A percentile compares a stretch with the other conserved stretches of the same genome.
These are phyloP conservation scores for Okamejei kenojei DNA, from an alignment of 2,797 vertebrate species.

Conservation along the genomic window DNA sequence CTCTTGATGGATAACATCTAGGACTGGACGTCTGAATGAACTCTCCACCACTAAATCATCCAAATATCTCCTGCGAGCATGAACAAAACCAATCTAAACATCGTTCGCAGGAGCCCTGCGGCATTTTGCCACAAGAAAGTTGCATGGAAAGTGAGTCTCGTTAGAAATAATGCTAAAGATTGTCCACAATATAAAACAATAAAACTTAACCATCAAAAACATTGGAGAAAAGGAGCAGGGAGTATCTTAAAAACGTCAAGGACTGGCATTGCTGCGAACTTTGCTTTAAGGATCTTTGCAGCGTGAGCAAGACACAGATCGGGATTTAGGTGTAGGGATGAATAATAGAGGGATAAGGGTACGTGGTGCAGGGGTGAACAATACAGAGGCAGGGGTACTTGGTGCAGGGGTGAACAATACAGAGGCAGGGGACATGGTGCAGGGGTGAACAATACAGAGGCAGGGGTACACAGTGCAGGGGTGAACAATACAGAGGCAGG, in stretches of 20 bases:
- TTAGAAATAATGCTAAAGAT: background rate
- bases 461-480: too few species aligned
- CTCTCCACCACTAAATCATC: background rate
- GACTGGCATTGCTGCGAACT: background rate
- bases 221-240: background rate
- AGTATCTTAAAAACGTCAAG: background rate
- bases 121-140: too few species aligned
- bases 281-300: background rate
- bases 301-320: too few species aligned
- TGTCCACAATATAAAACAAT: background rate
- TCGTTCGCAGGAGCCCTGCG: background rate
- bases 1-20: background rate
- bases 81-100: background rate
- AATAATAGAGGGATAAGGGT: too few species aligned
- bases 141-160: background rate
- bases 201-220: background rate
- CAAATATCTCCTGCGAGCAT: background rate
- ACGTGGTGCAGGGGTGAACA: too few species aligned
- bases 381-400: too few species aligned
- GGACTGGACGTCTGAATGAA: background rate
- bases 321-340: too few species aligned
- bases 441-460: too few species aligned
- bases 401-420: too few species aligned
- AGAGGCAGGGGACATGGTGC: too few species aligned
- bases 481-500: too few species aligned